These are phyloP conservation scores for Trichomycterus rosablanca DNA, from an alignment of 2,113 vertebrate species.

Conservation along the genomic window DNA sequence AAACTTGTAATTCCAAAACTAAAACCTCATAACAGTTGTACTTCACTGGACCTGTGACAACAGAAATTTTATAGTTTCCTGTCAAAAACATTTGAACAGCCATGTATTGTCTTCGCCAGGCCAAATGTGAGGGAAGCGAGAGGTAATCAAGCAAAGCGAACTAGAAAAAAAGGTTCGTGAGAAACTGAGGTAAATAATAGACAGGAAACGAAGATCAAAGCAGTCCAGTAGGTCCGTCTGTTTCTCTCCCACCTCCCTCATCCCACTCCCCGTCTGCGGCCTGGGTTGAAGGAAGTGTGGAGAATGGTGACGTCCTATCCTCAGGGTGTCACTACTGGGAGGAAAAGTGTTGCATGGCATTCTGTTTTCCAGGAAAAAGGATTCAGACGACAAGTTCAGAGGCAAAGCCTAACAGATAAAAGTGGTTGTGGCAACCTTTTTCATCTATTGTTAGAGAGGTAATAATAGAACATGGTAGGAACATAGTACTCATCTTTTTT, in stretches of 20 bases:
- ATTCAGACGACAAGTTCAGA: conserved; percentile 49
- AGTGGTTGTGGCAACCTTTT: conserved; percentile 39
- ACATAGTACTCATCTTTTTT: too few species aligned
- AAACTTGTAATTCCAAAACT: conserved; percentile 8
- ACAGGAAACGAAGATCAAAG: conserved; percentile 78
- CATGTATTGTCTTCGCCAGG: conserved; percentile 57
- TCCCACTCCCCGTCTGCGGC: conserved; percentile 46
- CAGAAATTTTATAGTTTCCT: conserved; percentile 70
- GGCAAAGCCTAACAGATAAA: conserved; percentile 52
- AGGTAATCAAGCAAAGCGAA: conserved; percentile 64
- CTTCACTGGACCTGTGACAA: conserved; percentile 44
- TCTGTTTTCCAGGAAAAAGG: conserved; percentile 71
- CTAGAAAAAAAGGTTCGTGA: conserved; percentile 62
- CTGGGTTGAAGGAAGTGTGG: conserved; percentile 61
- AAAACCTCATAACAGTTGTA: conserved; percentile 20
- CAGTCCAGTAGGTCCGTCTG: conserved; percentile 61
- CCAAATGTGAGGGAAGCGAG: conserved; percentile 64
- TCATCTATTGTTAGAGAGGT: conserved; percentile 26
- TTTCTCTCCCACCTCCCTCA: conserved; percentile 60
- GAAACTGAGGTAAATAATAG: conserved; percentile 74
- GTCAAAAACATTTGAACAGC: conserved; percentile 50
- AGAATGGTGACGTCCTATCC: conserved; percentile 67
- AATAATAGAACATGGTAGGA: too few species aligned
- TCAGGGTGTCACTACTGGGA: conserved; percentile 50
- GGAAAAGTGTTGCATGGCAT: conserved; percentile 43